phyloP scores from a whole-genome alignment of 2,113 vertebrate genomes.

The Hymenochirus boettgeri region DNA sequence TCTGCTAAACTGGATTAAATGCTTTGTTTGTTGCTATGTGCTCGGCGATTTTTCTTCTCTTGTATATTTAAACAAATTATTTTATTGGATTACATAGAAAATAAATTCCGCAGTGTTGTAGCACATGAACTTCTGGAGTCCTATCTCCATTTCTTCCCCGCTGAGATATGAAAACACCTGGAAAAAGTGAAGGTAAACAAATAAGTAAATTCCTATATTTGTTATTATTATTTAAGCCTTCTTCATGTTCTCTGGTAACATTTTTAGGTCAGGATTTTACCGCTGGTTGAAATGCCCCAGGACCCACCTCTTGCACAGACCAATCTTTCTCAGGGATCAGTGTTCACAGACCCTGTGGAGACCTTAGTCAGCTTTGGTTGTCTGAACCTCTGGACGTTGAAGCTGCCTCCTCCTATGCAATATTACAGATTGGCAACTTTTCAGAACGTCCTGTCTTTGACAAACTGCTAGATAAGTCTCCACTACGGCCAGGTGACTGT shows the following conservation, averaged over 20 bases:
- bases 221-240: not conserved
- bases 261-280: slow-evolving; percentile 86
- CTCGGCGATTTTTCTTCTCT: too few relatives aligned
- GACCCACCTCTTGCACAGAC: slow-evolving; percentile 85
- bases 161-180: slow-evolving; percentile 77
- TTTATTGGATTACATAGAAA: slow-evolving; percentile 82
- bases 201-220: too few relatives aligned
- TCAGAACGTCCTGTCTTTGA: slow-evolving; percentile 94
- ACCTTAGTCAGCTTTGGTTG: slow-evolving; percentile 79
- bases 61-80: too few relatives aligned
- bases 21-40: too few relatives aligned
- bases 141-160: slow-evolving; percentile 86
- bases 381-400: slow-evolving; percentile 61
- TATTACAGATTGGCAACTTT: slow-evolving; percentile 90
- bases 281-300: slow-evolving; percentile 86
- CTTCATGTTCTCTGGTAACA: not conserved
- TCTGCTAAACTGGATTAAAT: too few relatives aligned
- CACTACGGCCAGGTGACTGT: slow-evolving; percentile 71
- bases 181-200: slow-evolving; percentile 74
- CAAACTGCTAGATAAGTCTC: slow-evolving; percentile 82
- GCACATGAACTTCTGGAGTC: slow-evolving; percentile 89
- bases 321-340: slow-evolving; percentile 82
- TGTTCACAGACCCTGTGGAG: slow-evolving; percentile 80
- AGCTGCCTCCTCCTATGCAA: slow-evolving; percentile 60
- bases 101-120: slow-evolving; percentile 86